A percentile compares a stretch with the other conserved stretches of the same genome.
Conservation (phyloP, 2,888 invertebrate genomes). For the Autographa pulchrina region DNA sequence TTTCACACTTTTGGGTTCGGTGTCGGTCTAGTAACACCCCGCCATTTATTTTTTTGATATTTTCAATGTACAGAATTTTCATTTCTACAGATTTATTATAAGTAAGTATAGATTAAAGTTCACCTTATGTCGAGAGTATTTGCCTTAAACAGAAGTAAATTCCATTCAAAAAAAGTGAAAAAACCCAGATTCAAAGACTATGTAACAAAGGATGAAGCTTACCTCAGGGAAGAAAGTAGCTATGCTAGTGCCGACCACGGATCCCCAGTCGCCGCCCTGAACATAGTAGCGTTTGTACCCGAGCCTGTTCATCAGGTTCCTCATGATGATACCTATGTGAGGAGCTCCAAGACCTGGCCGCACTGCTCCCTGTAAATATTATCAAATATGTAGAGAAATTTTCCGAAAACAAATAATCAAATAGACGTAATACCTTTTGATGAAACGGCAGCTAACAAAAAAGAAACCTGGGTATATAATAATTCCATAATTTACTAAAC, state of each 20-base stretch:
- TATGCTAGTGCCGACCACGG: slow-evolving; percentile 75
- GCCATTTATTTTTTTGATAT: too few relatives aligned
- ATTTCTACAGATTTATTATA: too few relatives aligned
- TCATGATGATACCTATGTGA: slow-evolving; percentile 89
- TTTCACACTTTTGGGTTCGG: too few relatives aligned
- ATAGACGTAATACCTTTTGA: too few relatives aligned
- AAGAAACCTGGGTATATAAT: too few relatives aligned
- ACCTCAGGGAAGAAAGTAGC: slow-evolving; percentile 85
- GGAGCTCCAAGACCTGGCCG: slow-evolving; percentile 89
- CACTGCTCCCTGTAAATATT: slow-evolving; percentile 64
- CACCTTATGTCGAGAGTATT: too few relatives aligned
- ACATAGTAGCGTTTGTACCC: slow-evolving; percentile 91
- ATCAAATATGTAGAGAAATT: background rate
- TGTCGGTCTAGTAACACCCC: too few relatives aligned
- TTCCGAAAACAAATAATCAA: background rate
- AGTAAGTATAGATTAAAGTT: too few relatives aligned
- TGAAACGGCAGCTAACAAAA: too few relatives aligned
- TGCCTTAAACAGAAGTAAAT: too few relatives aligned
- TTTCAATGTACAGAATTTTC: too few relatives aligned
- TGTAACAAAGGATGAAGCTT: slow-evolving; percentile 14
- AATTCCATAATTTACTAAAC: too few relatives aligned
- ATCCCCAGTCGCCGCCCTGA: slow-evolving; percentile 95
- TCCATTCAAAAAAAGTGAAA: background rate
- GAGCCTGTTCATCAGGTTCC: slow-evolving; percentile 92
- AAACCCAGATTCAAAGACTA: background rate